Evolutionary conservation across 1,140 invertebrate species (phyloP).

Genomic region (Plectrocnemia conspersa): DNA sequence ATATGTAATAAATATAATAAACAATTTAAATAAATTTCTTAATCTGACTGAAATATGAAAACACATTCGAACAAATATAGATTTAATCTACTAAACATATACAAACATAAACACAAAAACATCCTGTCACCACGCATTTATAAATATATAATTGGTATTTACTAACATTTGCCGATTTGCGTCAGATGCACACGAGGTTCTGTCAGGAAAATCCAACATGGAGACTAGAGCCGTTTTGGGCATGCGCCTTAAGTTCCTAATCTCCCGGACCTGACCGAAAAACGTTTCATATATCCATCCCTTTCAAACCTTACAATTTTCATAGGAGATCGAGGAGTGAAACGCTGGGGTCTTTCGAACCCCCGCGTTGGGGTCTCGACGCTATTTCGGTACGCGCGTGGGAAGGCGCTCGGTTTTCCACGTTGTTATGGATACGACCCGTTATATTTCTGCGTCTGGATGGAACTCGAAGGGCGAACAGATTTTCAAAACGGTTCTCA

Average conservation of each 20-base stretch:
- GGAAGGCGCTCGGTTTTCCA: conserved; percentile 10
- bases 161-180: background rate
- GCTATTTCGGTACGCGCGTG: conserved; percentile 19
- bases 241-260: background rate
- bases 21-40: too few species aligned
- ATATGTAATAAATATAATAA: too few species aligned
- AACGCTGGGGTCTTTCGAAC: too few species aligned
- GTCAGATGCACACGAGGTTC: background rate
- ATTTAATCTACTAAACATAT: too few species aligned
- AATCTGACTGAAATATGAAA: too few species aligned
- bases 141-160: too few species aligned
- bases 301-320: too few species aligned
- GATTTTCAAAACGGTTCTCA: background rate
- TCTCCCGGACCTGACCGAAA: conserved; percentile 1
- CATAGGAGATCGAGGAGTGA: too few species aligned
- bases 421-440: conserved; percentile 13
- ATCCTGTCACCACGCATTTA: too few species aligned
- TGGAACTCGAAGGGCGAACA: background rate
- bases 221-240: background rate
- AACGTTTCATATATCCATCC: background rate
- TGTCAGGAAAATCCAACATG: conserved; percentile 16
- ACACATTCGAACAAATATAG: too few species aligned
- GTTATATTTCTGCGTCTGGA: conserved; percentile 3
- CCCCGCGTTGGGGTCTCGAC: background rate
- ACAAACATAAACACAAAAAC: too few species aligned